These are phyloP conservation scores for Perizoma flavofasciatum DNA, from an alignment of 2,888 invertebrate genomes.

Conservation along the genomic window DNA sequence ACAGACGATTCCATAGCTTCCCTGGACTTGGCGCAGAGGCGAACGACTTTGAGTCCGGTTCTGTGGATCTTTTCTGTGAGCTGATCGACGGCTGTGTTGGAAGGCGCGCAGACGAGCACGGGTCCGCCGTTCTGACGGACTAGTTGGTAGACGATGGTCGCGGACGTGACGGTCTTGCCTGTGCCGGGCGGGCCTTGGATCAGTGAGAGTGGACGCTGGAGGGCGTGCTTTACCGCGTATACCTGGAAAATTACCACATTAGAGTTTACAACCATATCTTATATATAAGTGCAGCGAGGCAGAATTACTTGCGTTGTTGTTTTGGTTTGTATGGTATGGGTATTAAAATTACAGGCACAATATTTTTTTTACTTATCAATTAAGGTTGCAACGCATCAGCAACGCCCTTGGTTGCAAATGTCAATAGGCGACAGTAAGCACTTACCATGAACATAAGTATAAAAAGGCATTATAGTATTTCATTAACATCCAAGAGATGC, in stretches of 20 bases:
- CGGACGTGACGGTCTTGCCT: conserved; percentile 99
- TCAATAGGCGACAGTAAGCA: too few relatives aligned
- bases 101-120: conserved; percentile 98
- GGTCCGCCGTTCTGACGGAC: conserved; percentile 97
- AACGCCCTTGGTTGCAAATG: too few relatives aligned
- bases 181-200: conserved; percentile 99
- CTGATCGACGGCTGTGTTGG: conserved; percentile 99
- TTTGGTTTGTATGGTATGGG: too few relatives aligned
- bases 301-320: too few relatives aligned
- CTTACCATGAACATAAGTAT: too few relatives aligned
- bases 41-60: conserved; percentile 96
- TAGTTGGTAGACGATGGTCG: conserved; percentile 99
- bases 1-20: conserved; percentile 99
- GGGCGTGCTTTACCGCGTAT: conserved; percentile 98
- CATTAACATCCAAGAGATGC: too few relatives aligned
- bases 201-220: conserved; percentile 96
- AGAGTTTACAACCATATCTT: too few relatives aligned
- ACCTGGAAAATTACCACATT: conserved; percentile 80
- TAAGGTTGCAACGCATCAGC: too few relatives aligned
- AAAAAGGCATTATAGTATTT: too few relatives aligned
- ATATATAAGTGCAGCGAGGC: too few relatives aligned
- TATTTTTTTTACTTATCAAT: too few relatives aligned
- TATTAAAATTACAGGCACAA: too few relatives aligned
- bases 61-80: conserved; percentile 99
- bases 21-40: conserved; percentile 98